phyloP scores from a whole-genome alignment of 2,113 vertebrate genomes.

The Okapia johnstoni region DNA sequence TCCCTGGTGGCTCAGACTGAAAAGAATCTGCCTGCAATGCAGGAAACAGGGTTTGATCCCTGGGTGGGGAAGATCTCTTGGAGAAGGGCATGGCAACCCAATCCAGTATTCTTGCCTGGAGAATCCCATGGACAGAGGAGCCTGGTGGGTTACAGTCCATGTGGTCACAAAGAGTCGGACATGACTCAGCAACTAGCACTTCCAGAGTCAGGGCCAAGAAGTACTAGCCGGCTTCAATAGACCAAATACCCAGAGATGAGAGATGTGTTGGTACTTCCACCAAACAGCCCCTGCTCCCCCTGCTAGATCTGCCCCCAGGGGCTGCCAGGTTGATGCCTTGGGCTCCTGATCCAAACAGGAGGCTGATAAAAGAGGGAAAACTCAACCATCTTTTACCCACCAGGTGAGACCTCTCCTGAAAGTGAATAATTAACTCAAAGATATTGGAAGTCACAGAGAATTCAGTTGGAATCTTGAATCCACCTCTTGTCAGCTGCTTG shows the following conservation, averaged over 20 bases:
- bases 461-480: neutral
- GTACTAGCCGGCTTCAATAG: neutral
- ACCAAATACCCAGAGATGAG: neutral
- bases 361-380: neutral
- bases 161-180: neutral
- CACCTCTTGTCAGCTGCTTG: neutral
- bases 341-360: neutral
- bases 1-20: neutral
- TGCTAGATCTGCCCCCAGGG: neutral
- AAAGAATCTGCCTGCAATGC: neutral
- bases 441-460: too few species aligned
- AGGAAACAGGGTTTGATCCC: neutral
- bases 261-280: too few species aligned
- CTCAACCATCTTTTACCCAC: neutral
- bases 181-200: neutral
- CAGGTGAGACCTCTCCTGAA: neutral
- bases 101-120: neutral
- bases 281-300: rapidly evolving
- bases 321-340: neutral
- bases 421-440: neutral
- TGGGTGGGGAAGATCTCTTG: neutral
- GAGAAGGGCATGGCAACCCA: neutral
- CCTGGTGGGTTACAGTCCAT: neutral
- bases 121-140: neutral
- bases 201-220: neutral